Conservation (phyloP, 2,888 invertebrate genomes). For the Dastarcus helophoroides region DNA sequence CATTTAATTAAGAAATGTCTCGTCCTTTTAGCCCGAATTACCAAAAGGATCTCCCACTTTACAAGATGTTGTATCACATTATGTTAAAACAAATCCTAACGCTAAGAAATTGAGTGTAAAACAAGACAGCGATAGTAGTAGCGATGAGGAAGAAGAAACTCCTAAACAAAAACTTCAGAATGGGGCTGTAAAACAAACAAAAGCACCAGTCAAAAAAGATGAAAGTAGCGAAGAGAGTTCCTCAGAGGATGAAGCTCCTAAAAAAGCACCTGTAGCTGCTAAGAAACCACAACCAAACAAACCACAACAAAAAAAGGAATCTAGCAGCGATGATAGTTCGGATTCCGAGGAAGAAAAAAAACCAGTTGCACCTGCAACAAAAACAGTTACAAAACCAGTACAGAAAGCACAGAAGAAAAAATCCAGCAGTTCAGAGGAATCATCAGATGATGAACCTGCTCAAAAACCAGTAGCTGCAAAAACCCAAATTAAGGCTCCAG, state of each 20-base stretch:
- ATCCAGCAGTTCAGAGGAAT: conserved; percentile 18
- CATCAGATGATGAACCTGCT: conserved; percentile 17
- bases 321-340: conserved; percentile 19
- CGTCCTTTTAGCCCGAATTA: conserved; percentile 45
- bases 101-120: conserved; percentile 32
- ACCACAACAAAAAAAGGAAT: conserved; percentile 13
- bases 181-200: conserved; percentile 9
- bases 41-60: conserved; percentile 55
- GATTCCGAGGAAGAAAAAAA: conserved; percentile 20
- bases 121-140: conserved; percentile 20
- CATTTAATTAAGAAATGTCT: conserved; percentile 5
- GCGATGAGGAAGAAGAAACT: conserved; percentile 17
- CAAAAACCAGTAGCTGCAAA: conserved; percentile 4
- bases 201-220: conserved; percentile 10
- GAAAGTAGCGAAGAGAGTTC: conserved; percentile 16
- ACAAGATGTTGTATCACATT: conserved; percentile 47
- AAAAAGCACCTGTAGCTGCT: conserved; percentile 7
- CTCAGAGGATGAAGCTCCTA: conserved; percentile 14
- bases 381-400: conserved; percentile 8
- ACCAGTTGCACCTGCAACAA: conserved; percentile 10
- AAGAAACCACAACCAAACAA: conserved; percentile 10
- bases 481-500: conserved; percentile 13
- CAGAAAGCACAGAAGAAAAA: conserved; percentile 11
- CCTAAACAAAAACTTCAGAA: conserved; percentile 11
- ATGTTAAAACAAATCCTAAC: conserved; percentile 40